Base-by-base conservation (phyloP, 2,113 vertebrate genomes). In the Calypte anna region DNA sequence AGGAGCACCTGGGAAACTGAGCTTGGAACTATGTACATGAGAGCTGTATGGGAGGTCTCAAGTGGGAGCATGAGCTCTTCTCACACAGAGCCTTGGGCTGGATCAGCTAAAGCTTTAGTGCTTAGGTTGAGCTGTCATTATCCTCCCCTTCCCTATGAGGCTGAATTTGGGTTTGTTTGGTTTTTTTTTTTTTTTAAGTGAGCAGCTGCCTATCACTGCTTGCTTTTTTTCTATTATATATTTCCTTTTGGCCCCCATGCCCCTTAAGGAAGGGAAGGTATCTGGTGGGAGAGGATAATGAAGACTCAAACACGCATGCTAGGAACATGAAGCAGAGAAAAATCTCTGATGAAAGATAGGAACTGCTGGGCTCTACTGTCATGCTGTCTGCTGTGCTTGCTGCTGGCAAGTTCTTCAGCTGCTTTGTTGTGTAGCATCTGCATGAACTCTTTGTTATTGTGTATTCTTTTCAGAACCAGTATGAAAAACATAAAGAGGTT, bases 401-500 rank as follows among this genome's bases (percentile, higher is more conserved):
- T 9, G 30, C 20, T 43, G n/a, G 31, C 59, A 53, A 13, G 44
- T 73, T 70, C 55, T 85, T 64, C 0, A 86, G 40, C 74, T 38
- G 43, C 33, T 57, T n/a, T 72, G 86, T 55, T 50, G 27, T 9
- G 12, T 12, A 27, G 20, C 28, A 53, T 28, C 50, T 13, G 5
- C 0, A 1, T 30, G 50, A 74, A 24, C 19, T 31, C 50, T 43
- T 46, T 48, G 27, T 66, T 87, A 17, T 6, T 8, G 46, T 62
- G 4, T 75, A 6, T 74, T 96, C 62, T 95, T 86, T 96, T 13
- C 93, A 99, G 99, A 99, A 98, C 94, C 99, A 98, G 75, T 99
- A 99, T 40, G 99, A 99, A 97, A 99, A 99, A 96, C 99, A 99
- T 97, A 99, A 99, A 97, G 99, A 99, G 92, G 99, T 99, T 7